Conservation (phyloP, 2,888 invertebrate genomes). For the Synanthedon myopaeformis region DNA sequence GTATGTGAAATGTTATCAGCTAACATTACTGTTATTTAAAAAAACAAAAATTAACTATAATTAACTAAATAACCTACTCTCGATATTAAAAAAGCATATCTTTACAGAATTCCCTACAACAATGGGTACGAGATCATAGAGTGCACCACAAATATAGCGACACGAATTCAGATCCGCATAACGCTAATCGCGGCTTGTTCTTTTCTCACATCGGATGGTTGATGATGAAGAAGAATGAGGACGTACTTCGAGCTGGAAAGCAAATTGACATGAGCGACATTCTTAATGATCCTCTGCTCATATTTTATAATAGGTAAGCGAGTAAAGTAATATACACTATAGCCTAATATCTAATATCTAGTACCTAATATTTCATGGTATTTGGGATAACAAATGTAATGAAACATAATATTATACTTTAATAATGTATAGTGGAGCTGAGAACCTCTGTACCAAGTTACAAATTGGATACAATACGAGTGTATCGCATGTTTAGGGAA, state of each 20-base stretch:
- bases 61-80: not conserved
- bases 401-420: too few relatives aligned
- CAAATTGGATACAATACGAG: too few relatives aligned
- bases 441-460: too few relatives aligned
- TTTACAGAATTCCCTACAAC: slow-evolving; percentile 45
- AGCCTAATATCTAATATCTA: too few relatives aligned
- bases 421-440: too few relatives aligned
- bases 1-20: too few relatives aligned
- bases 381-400: too few relatives aligned
- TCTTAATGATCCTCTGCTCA: slow-evolving; percentile 76
- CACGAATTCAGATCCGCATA: slow-evolving; percentile 87
- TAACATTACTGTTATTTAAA: too few relatives aligned
- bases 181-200: slow-evolving; percentile 86
- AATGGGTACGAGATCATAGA: slow-evolving; percentile 77
- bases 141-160: slow-evolving; percentile 88
- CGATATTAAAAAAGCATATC: slow-evolving; percentile 2
- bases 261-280: slow-evolving; percentile 84
- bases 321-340: too few relatives aligned
- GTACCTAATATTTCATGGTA: too few relatives aligned
- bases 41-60: not conserved
- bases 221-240: slow-evolving; percentile 83
- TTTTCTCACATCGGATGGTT: slow-evolving; percentile 93
- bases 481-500: too few relatives aligned
- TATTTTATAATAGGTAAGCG: slow-evolving; percentile 77
- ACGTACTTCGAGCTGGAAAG: slow-evolving; percentile 80